Evolutionary conservation across 1,140 invertebrate genomes (phyloP).

Genomic region (Neuroterus valhalla): DNA sequence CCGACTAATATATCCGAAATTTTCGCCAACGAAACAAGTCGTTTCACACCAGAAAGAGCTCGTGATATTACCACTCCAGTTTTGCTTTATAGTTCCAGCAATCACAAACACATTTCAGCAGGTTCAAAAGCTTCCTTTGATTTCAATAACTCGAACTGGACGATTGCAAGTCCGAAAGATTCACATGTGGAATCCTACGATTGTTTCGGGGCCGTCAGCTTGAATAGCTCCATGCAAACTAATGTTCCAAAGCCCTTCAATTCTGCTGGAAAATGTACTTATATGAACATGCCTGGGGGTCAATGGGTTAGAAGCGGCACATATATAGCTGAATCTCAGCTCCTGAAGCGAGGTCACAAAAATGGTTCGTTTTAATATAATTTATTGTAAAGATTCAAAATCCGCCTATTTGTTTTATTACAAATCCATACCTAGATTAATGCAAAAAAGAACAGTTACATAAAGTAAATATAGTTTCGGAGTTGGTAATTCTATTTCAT

Average conservation of each 20-base stretch:
- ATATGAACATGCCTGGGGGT: constrained; percentile 84
- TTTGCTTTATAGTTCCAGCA: constrained; percentile 71
- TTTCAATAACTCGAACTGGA: background rate
- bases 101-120: constrained; percentile 53
- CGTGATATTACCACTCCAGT: constrained; percentile 79
- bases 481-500: too few species aligned
- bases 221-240: constrained; percentile 83
- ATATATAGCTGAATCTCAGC: constrained; percentile 77
- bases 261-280: constrained; percentile 76
- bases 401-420: too few species aligned
- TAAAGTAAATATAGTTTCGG: too few species aligned
- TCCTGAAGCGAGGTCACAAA: background rate
- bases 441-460: too few species aligned
- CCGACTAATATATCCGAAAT: constrained; percentile 72
- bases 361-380: constrained; percentile 25
- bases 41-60: constrained; percentile 78
- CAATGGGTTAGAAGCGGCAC: constrained; percentile 81
- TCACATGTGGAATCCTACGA: constrained; percentile 81
- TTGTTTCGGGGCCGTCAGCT: constrained; percentile 79
- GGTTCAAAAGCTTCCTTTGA: background rate
- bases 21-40: constrained; percentile 74
- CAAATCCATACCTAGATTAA: too few species aligned
- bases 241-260: constrained; percentile 83
- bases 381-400: constrained; percentile 25
- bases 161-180: constrained; percentile 64